Evolutionary conservation across 1,140 invertebrate species (phyloP).

Genomic region (Periplaneta americana): DNA sequence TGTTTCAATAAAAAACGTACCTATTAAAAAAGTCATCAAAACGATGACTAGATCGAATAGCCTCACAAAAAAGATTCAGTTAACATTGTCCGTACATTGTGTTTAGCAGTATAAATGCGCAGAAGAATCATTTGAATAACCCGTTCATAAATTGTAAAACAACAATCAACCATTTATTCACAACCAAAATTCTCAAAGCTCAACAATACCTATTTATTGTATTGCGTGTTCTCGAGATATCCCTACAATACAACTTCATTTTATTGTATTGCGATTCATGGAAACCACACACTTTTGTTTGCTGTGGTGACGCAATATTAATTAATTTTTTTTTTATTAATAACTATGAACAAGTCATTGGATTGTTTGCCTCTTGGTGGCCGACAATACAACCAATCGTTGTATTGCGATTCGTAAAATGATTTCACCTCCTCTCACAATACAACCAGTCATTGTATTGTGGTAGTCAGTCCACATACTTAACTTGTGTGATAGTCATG

Average conservation of each 20-base stretch:
- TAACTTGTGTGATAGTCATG: background rate
- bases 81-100: background rate
- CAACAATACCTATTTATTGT: background rate
- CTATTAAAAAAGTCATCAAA: constrained; percentile 13
- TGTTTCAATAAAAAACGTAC: constrained; percentile 15
- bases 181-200: constrained; percentile 7
- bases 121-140: constrained; percentile 3
- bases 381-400: background rate
- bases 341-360: background rate
- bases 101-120: background rate
- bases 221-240: background rate
- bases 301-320: background rate
- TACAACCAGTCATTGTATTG: background rate
- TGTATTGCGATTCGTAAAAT: background rate
- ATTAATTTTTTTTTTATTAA: background rate
- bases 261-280: background rate
- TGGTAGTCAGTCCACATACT: background rate
- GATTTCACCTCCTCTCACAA: background rate
- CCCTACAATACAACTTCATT: background rate
- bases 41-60: constrained; percentile 3
- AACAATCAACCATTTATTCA: constrained; percentile 13
- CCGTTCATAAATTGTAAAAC: constrained; percentile 11
- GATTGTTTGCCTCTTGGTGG: background rate
- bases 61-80: constrained; percentile 3
- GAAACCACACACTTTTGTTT: background rate